Conservation (phyloP, 2,888 invertebrate species). For the Dolomedes plantarius region DNA sequence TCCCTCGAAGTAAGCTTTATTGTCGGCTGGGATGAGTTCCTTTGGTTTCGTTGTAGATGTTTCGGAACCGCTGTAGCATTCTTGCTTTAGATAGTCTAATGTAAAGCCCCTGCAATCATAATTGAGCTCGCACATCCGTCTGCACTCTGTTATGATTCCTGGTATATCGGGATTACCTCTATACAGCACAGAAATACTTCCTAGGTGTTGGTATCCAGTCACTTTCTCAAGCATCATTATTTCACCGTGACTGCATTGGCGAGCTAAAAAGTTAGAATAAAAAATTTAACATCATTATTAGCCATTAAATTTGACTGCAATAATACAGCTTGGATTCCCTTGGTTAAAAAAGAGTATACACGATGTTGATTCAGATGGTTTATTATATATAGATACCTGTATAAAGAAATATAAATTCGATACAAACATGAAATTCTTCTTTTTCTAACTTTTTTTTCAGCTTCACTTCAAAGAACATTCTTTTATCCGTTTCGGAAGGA, state of each 20-base stretch:
- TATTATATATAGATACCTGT: no score
- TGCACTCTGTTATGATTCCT: conserved; percentile 77
- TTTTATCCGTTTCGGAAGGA: no score
- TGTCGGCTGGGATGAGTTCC: conserved; percentile 72
- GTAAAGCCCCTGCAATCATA: conserved; percentile 77
- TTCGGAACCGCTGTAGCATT: conserved; percentile 75
- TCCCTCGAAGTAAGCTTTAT: conserved; percentile 74
- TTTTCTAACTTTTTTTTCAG: no score
- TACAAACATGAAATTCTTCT: no score
- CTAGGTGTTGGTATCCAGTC: conserved; percentile 62
- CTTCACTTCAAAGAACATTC: no score
- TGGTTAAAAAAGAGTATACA: no score
- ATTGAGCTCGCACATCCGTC: conserved; percentile 76
- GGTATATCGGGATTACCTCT: conserved; percentile 74
- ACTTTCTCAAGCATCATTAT: conserved; percentile 68
- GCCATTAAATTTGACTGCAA: no score
- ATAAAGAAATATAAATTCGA: no score
- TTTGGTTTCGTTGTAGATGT: conserved; percentile 65
- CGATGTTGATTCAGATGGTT: no score
- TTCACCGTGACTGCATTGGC: conserved; percentile 65
- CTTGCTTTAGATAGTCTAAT: conserved; percentile 77
- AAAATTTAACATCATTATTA: no score
- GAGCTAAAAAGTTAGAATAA: conserved; percentile 36
- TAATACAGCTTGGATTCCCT: no score
- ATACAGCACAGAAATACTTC: conserved; percentile 73